These are phyloP conservation scores for Dasypus novemcinctus DNA, from an alignment of 2,113 vertebrate species.

Conservation along the genomic window DNA sequence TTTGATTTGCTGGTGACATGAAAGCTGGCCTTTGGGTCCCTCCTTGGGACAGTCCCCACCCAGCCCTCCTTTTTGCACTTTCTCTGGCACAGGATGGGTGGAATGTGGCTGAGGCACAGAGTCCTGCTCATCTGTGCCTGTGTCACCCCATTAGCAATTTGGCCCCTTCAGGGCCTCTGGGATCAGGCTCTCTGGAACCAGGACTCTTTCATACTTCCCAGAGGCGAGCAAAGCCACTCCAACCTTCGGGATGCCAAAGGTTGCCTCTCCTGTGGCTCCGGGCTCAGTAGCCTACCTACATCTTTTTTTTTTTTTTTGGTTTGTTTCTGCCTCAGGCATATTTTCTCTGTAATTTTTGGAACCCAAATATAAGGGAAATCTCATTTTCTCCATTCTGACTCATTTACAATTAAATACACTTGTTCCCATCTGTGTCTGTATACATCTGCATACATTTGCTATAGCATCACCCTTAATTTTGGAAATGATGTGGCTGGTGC, in stretches of 20 bases:
- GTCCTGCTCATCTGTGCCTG: neutral
- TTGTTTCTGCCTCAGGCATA: slow-evolving; percentile 76
- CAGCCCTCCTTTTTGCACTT: neutral
- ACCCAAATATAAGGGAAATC: slow-evolving; percentile 80
- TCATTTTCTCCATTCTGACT: slow-evolving; percentile 78
- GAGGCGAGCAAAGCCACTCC: neutral
- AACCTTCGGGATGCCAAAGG: slow-evolving; percentile 7
- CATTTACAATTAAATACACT: slow-evolving; percentile 82
- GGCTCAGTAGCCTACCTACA: neutral
- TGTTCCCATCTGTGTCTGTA: slow-evolving; percentile 81
- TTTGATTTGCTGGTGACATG: slow-evolving; percentile 6
- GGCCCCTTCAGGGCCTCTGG: neutral
- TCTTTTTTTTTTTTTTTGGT: slow-evolving; percentile 11
- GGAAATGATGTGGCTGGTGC: slow-evolving; percentile 71
- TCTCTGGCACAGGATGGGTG: neutral
- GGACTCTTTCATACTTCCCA: neutral
- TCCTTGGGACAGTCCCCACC: neutral
- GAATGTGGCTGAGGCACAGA: neutral
- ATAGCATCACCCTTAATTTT: slow-evolving; percentile 76
- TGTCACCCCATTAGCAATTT: neutral
- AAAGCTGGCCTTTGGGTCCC: neutral
- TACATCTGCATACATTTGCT: slow-evolving; percentile 80
- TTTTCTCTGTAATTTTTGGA: slow-evolving; percentile 79
- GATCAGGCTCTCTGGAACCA: neutral
- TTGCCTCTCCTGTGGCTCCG: slow-evolving; percentile 3